These are phyloP conservation scores for Clamator glandarius DNA, from an alignment of 2,797 vertebrate species.

Conservation along the genomic window DNA sequence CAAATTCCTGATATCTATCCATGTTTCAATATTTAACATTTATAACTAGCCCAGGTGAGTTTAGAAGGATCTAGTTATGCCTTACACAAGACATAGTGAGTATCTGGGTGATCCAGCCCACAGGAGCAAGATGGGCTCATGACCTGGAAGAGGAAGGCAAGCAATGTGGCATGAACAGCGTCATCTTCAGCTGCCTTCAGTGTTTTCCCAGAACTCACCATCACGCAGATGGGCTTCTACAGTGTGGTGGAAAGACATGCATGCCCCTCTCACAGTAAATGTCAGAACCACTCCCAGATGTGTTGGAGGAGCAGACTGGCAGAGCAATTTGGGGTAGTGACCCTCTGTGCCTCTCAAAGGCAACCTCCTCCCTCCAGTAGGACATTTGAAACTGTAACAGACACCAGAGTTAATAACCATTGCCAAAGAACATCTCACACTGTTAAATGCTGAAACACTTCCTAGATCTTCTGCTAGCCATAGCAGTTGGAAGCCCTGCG, in stretches of 20 bases:
- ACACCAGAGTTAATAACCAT: no score
- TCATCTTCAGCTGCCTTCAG: neutral
- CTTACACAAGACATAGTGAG: neutral
- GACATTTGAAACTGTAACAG: neutral
- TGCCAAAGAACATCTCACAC: neutral
- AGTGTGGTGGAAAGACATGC: fast-evolving
- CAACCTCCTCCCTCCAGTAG: neutral
- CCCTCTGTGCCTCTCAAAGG: neutral
- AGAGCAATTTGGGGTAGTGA: neutral
- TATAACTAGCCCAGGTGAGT: neutral
- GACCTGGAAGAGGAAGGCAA: neutral
- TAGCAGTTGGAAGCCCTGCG: neutral
- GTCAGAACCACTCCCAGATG: neutral
- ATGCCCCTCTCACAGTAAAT: neutral
- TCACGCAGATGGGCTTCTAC: neutral
- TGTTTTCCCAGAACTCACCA: neutral
- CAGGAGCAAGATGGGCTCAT: fast-evolving
- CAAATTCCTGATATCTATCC: neutral
- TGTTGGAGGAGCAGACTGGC: neutral
- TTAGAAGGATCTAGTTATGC: neutral
- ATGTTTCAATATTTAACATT: neutral
- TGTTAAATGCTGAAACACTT: neutral
- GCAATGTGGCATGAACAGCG: neutral
- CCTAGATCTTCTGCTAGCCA: neutral
- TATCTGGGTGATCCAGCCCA: neutral